phyloP scores from a whole-genome alignment of 2,113 vertebrate genomes.

The Crotalus tigris region DNA sequence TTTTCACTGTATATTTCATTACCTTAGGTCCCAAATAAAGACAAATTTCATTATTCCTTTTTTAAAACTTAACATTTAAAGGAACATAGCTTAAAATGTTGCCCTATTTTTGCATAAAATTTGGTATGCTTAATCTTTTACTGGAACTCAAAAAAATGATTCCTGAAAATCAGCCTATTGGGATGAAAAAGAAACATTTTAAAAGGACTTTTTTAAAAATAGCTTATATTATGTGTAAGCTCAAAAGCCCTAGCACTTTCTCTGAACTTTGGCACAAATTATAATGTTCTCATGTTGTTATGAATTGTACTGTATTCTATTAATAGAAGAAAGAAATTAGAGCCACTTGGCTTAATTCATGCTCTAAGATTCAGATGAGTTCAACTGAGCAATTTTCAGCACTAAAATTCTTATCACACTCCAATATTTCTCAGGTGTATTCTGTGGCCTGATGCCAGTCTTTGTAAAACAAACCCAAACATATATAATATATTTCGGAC shows the following conservation, averaged over 20 bases:
- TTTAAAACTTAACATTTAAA: background rate
- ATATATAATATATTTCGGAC: background rate
- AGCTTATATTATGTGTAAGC: background rate
- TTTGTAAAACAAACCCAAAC: background rate
- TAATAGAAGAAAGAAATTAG: background rate
- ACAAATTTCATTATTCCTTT: background rate
- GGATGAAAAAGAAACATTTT: background rate
- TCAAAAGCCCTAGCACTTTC: background rate
- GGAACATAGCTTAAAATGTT: background rate
- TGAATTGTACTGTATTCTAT: background rate
- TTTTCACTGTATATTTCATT: background rate
- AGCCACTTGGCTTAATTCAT: background rate
- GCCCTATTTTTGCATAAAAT: background rate
- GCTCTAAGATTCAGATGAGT: background rate
- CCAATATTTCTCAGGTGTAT: background rate
- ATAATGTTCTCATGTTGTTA: background rate
- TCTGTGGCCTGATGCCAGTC: background rate
- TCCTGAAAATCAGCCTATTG: background rate
- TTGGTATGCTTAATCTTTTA: background rate
- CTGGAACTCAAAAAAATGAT: background rate
- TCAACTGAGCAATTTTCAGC: background rate
- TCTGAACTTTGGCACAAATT: background rate
- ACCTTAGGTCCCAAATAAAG: background rate
- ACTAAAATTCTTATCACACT: background rate
- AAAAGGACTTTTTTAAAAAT: background rate